Evolutionary conservation across 2,113 vertebrate genomes (phyloP).

Genomic region (Pseudopipra pipra): DNA sequence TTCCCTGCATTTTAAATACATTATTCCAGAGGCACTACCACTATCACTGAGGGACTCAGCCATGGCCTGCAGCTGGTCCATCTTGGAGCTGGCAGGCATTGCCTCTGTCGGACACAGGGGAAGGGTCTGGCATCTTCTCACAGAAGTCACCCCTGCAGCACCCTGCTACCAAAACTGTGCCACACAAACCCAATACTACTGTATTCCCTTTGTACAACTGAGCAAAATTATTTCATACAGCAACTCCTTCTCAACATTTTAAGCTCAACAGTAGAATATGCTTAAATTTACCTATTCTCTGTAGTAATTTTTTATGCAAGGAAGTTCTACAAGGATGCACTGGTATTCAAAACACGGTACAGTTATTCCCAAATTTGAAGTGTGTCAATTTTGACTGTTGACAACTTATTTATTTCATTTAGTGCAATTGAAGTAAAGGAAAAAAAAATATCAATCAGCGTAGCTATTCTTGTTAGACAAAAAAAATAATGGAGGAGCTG

Average conservation of each 20-base stretch:
- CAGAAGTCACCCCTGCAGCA: not conserved
- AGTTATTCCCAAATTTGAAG: not conserved
- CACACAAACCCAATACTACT: not conserved
- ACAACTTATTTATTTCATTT: not conserved
- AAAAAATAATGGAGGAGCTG: not conserved
- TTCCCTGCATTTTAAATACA: not conserved
- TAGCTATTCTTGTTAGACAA: not conserved
- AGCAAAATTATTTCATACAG: not conserved
- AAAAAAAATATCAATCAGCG: not conserved
- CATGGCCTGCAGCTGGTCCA: rapidly evolving
- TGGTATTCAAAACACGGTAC: not conserved
- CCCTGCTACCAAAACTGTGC: not conserved
- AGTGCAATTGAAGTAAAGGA: not conserved
- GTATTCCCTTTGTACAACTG: not conserved
- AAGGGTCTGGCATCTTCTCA: not conserved
- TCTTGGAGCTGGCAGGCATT: not conserved
- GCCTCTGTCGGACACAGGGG: rapidly evolving
- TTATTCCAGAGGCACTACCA: not conserved
- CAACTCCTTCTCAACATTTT: not conserved
- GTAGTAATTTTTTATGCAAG: not conserved
- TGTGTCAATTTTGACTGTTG: not conserved
- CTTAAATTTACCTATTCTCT: not conserved
- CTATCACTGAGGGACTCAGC: rapidly evolving
- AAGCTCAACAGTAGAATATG: not conserved
- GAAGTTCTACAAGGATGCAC: not conserved